Evolutionary conservation across 2,888 invertebrate species (phyloP).

Genomic region (Ochlodes sylvanus): DNA sequence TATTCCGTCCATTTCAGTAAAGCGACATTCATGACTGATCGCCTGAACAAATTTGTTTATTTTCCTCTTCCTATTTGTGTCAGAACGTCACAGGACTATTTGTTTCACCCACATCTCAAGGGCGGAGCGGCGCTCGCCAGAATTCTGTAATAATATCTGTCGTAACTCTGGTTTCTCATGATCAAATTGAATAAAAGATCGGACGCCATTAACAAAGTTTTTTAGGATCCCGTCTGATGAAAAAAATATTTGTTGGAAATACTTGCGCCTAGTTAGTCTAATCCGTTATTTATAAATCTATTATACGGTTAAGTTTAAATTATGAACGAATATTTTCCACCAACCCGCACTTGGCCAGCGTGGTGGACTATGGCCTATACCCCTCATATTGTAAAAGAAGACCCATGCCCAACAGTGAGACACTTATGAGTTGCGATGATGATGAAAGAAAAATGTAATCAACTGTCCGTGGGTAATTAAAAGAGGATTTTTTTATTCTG

Average conservation of each 20-base stretch:
- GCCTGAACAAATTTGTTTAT: constrained; percentile 14
- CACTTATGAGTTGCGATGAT: too few relatives aligned
- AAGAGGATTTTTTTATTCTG: too few relatives aligned
- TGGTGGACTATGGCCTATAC: too few relatives aligned
- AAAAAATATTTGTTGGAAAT: background rate
- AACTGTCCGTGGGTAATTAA: too few relatives aligned
- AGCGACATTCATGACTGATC: constrained; percentile 1
- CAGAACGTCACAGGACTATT: constrained; percentile 19
- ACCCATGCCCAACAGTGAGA: too few relatives aligned
- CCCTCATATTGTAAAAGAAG: too few relatives aligned
- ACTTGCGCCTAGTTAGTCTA: too few relatives aligned
- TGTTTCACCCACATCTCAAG: constrained; percentile 15
- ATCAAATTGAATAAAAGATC: constrained; percentile 8
- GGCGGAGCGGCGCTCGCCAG: background rate
- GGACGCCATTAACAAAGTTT: background rate
- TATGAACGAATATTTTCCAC: too few relatives aligned
- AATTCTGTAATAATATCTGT: background rate
- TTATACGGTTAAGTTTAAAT: too few relatives aligned
- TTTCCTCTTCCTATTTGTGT: constrained; percentile 20
- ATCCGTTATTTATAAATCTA: too few relatives aligned
- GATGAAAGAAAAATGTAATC: too few relatives aligned
- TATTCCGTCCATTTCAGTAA: background rate
- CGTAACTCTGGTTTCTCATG: background rate
- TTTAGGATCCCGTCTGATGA: background rate
- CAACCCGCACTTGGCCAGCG: too few relatives aligned